A percentile compares a stretch with the other conserved stretches of the same genome.
These are phyloP conservation scores for Eustalomyia histrio DNA, from an alignment of 2,888 invertebrate species.

Conservation along the genomic window DNA sequence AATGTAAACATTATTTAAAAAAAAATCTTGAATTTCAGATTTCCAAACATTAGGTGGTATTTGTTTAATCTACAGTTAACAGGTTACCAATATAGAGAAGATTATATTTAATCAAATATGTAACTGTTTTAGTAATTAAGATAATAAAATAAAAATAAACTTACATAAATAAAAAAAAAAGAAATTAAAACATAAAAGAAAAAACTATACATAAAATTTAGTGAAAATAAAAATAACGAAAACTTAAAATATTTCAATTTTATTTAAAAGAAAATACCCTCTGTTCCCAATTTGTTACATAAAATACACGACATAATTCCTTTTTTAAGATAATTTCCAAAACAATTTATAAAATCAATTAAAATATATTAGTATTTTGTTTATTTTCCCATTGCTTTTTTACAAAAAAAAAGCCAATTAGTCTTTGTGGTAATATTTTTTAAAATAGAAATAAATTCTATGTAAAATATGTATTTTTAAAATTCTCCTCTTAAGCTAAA, in stretches of 20 bases:
- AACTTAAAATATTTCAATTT: neutral
- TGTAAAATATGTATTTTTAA: conserved; percentile 4
- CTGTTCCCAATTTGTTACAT: conserved; percentile 14
- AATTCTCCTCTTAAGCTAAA: conserved; percentile 25
- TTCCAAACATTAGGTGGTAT: no score
- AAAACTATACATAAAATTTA: conserved; percentile 2
- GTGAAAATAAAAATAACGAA: neutral
- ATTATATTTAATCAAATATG: neutral
- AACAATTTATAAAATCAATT: conserved; percentile 17
- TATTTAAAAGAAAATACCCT: conserved; percentile 4
- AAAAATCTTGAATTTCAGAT: no score
- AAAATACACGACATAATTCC: conserved; percentile 28
- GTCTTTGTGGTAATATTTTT: conserved; percentile 38
- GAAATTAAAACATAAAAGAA: neutral
- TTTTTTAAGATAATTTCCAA: neutral
- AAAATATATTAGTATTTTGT: conserved; percentile 17
- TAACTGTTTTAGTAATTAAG: neutral
- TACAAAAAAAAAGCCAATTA: conserved; percentile 54
- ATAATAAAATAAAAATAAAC: neutral
- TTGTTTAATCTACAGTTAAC: no score
- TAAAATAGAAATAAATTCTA: neutral
- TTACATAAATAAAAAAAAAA: neutral
- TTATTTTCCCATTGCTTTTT: conserved; percentile 23
- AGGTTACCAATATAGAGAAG: neutral
- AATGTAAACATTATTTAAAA: no score